Evolutionary conservation across 92 coral and sea anemone genomes (phyloP).

Genomic region (Zoanthus sociatus): DNA sequence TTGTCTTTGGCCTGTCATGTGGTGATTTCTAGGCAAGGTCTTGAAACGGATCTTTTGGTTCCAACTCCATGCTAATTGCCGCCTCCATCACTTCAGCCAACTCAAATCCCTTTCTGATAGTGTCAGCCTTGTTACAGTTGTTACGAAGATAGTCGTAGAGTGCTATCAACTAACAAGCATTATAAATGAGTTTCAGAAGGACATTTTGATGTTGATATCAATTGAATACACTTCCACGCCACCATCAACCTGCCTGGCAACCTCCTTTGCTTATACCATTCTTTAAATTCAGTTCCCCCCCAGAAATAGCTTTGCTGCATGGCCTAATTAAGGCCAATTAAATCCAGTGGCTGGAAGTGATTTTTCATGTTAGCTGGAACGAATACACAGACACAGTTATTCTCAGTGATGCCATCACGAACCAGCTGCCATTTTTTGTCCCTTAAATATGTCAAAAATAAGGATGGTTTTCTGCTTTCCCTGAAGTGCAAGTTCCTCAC

Average conservation of each 20-base stretch:
- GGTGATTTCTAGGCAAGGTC: conserved; percentile 38
- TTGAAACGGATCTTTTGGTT: conserved; percentile 40
- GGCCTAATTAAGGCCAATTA: conserved; percentile 51
- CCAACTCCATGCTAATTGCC: not conserved
- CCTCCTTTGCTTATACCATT: conserved; percentile 35
- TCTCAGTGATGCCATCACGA: conserved; percentile 30
- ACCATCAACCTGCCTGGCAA: conserved; percentile 38
- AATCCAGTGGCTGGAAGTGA: conserved; percentile 47
- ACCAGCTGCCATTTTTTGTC: conserved; percentile 39
- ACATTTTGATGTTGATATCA: conserved; percentile 45
- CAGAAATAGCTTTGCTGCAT: conserved; percentile 53
- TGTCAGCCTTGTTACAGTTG: not conserved
- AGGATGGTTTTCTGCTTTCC: conserved; percentile 60
- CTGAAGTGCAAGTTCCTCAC: conserved; percentile 47
- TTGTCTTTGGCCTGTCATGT: conserved; percentile 1
- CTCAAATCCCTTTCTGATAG: conserved; percentile 7
- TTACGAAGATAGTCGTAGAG: conserved; percentile 28
- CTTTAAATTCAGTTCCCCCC: conserved; percentile 32
- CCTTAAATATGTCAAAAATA: conserved; percentile 58
- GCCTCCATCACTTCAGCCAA: conserved; percentile 22
- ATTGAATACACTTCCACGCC: conserved; percentile 46
- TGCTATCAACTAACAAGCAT: conserved; percentile 25
- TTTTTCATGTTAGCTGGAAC: conserved; percentile 30
- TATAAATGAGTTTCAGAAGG: conserved; percentile 40
- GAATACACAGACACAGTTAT: conserved; percentile 50